These are phyloP conservation scores for Paraplagusia blochii DNA, from an alignment of 2,113 vertebrate species.

Conservation along the genomic window DNA sequence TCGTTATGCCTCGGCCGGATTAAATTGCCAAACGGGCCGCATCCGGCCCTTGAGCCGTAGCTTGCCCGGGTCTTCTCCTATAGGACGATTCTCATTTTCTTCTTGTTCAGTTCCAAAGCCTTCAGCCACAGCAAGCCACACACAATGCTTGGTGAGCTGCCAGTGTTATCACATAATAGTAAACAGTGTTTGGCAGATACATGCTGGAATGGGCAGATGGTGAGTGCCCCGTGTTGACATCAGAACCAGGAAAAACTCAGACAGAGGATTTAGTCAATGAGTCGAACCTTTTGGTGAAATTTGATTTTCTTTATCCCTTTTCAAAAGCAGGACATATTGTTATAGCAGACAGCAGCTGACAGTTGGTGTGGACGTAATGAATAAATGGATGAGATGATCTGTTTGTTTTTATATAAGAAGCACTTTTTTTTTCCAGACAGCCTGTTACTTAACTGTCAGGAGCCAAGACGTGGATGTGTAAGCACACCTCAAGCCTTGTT, in stretches of 20 bases:
- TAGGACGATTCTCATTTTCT: constrained; percentile 1
- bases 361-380: constrained; percentile 34
- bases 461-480: constrained; percentile 13
- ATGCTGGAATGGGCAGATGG: constrained; percentile 48
- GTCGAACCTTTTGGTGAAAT: constrained; percentile 24
- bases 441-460: constrained; percentile 27
- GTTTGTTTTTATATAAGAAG: constrained; percentile 36
- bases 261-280: constrained; percentile 25
- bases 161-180: constrained; percentile 44
- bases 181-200: constrained; percentile 40
- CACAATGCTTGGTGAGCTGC: constrained; percentile 56
- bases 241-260: constrained; percentile 26
- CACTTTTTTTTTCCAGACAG: constrained; percentile 10
- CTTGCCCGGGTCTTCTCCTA: too few species aligned
- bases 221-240: constrained; percentile 37
- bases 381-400: constrained; percentile 50
- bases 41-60: too few species aligned
- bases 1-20: too few species aligned
- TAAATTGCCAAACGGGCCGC: too few species aligned
- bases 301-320: constrained; percentile 30
- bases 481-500: constrained; percentile 24
- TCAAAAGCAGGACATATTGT: constrained; percentile 28
- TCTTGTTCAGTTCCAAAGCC: constrained; percentile 17
- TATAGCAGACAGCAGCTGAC: constrained; percentile 29
- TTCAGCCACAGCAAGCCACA: constrained; percentile 8